phyloP scores from a whole-genome alignment of 2,113 vertebrate genomes.

The Rhinopomastus cyanomelas region DNA sequence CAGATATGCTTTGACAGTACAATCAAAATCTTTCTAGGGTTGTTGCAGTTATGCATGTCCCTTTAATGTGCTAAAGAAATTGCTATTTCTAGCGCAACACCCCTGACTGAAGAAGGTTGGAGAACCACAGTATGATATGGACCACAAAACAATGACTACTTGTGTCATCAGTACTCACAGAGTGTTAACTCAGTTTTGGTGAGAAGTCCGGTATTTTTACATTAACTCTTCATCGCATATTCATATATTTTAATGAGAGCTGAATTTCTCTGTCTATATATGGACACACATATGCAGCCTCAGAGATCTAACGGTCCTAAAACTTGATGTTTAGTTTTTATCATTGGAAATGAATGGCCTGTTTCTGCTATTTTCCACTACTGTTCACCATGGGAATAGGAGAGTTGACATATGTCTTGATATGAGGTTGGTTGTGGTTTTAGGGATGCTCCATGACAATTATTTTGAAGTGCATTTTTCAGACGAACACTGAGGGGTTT shows the following conservation, averaged over 20 bases:
- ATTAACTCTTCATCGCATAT: background rate
- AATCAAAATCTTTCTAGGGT: background rate
- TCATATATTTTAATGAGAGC: background rate
- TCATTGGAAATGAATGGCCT: background rate
- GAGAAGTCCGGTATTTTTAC: background rate
- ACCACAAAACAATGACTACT: background rate
- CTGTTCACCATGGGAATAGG: background rate
- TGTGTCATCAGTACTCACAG: rapidly evolving
- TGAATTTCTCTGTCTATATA: background rate
- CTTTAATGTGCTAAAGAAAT: background rate
- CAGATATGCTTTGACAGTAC: background rate
- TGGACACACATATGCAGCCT: background rate
- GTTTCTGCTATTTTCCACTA: background rate
- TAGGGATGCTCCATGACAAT: background rate
- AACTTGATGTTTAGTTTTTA: background rate
- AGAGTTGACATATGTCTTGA: background rate
- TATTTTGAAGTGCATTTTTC: background rate
- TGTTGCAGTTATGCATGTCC: background rate
- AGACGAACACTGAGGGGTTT: background rate
- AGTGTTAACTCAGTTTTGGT: background rate
- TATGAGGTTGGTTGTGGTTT: background rate
- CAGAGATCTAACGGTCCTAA: background rate
- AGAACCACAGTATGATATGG: background rate
- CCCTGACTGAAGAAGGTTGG: background rate
- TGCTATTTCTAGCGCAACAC: background rate